Percentiles rank a stretch among this genome's conserved stretches.
phyloP scores from a whole-genome alignment of 2,888 invertebrate species.

The Nomada flava region DNA sequence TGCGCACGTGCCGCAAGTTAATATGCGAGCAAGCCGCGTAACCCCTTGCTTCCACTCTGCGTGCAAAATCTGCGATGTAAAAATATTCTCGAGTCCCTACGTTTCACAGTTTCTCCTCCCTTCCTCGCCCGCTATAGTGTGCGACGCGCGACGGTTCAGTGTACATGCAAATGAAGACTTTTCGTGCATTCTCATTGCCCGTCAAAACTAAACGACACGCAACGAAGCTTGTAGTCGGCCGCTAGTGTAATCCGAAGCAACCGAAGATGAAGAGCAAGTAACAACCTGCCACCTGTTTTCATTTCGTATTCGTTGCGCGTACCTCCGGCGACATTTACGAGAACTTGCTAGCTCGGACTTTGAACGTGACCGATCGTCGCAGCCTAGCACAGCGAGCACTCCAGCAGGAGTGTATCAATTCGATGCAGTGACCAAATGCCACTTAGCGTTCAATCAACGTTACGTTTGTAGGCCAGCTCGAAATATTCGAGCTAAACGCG shows the following conservation, averaged over 20 bases:
- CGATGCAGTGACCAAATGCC: constrained; percentile 60
- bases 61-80: constrained; percentile 54
- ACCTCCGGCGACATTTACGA: neutral
- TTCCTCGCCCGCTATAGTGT: neutral
- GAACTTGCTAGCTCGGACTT: neutral
- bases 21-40: constrained; percentile 46
- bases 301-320: neutral
- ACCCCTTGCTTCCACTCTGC: constrained; percentile 38
- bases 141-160: neutral
- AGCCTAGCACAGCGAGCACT: neutral
- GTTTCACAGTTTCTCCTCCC: neutral
- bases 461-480: constrained; percentile 27
- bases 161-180: neutral
- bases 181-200: neutral
- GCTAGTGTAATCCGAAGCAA: neutral
- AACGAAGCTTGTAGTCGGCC: neutral
- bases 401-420: constrained; percentile 61
- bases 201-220: neutral
- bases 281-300: neutral
- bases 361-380: constrained; percentile 22
- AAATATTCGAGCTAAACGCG: constrained; percentile 65
- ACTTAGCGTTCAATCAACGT: constrained; percentile 51
- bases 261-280: neutral
- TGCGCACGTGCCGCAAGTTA: constrained; percentile 49
- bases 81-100: constrained; percentile 37